Evolutionary conservation across 2,113 vertebrate genomes (phyloP).

Genomic region (Tachycineta bicolor): DNA sequence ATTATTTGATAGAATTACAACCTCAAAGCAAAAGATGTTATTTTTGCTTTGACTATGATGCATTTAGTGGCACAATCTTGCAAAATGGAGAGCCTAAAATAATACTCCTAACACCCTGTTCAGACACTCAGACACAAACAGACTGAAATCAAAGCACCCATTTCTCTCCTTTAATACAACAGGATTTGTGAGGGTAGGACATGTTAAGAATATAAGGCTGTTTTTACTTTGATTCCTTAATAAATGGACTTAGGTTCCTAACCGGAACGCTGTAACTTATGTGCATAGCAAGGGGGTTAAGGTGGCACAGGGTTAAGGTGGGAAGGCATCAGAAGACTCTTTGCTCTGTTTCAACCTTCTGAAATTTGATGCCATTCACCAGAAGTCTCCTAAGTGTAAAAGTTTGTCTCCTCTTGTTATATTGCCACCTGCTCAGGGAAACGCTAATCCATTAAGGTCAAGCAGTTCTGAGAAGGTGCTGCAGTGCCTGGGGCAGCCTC

Average conservation of each 20-base stretch:
- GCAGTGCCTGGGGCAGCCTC: slow-evolving; percentile 79
- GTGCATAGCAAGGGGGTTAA: slow-evolving; percentile 19
- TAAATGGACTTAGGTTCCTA: slow-evolving; percentile 5
- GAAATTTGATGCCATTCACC: slow-evolving; percentile 72
- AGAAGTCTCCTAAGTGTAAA: slow-evolving; percentile 77
- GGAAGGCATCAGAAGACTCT: slow-evolving; percentile 13
- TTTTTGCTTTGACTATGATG: background rate
- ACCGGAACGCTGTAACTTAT: slow-evolving; percentile 1
- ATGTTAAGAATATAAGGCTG: slow-evolving; percentile 15
- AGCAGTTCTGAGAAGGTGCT: slow-evolving; percentile 79
- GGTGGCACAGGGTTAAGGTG: slow-evolving; percentile 33
- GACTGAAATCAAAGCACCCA: slow-evolving; percentile 37
- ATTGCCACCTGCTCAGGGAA: slow-evolving; percentile 83
- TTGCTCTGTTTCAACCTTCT: slow-evolving; percentile 19
- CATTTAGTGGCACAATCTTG: background rate
- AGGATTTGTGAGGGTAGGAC: slow-evolving; percentile 4
- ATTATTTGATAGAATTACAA: background rate
- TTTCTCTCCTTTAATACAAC: slow-evolving; percentile 2
- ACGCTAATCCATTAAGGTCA: slow-evolving; percentile 91
- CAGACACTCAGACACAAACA: slow-evolving; percentile 8
- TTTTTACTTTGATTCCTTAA: slow-evolving; percentile 58
- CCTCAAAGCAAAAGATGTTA: background rate
- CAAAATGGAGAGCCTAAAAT: background rate
- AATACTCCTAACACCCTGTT: slow-evolving; percentile 27
- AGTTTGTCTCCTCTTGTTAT: slow-evolving; percentile 81